A percentile compares a stretch with the other conserved stretches of the same genome.
Conservation (phyloP, 2,797 vertebrate genomes). For the Linurgus olivaceus region DNA sequence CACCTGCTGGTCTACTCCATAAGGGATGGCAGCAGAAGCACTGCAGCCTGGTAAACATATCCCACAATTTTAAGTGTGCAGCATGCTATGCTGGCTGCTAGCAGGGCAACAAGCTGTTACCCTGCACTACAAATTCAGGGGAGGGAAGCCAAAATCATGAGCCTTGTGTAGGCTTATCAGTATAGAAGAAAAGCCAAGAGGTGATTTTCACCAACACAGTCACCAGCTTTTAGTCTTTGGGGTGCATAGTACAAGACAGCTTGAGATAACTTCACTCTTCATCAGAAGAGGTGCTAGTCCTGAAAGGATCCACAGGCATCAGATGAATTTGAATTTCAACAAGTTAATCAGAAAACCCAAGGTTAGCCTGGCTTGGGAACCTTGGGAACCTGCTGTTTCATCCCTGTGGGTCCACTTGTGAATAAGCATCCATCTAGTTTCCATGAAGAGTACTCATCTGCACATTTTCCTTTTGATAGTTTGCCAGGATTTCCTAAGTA, state of each 20-base stretch:
- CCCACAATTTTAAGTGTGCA: not conserved
- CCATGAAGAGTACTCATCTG: slow-evolving; percentile 32
- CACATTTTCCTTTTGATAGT: slow-evolving; percentile 15
- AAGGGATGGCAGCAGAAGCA: not conserved
- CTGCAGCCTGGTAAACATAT: not conserved
- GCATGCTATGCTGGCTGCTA: fast-evolving
- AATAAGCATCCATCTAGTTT: slow-evolving; percentile 34
- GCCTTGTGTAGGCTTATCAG: not conserved
- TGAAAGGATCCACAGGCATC: slow-evolving; percentile 10
- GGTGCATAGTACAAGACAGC: not conserved
- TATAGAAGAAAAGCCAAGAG: not conserved
- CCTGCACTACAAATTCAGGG: not conserved
- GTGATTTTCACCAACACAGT: not conserved
- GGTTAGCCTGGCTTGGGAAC: slow-evolving; percentile 18
- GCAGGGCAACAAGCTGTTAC: not conserved
- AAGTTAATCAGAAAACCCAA: slow-evolving; percentile 33
- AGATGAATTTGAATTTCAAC: slow-evolving; percentile 40
- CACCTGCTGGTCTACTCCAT: fast-evolving
- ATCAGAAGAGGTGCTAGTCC: not conserved
- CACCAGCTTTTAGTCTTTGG: not conserved
- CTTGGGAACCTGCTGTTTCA: not conserved
- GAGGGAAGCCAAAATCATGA: not conserved
- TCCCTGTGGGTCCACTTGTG: not conserved
- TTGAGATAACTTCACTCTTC: not conserved
- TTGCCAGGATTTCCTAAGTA: slow-evolving; percentile 17